These are phyloP conservation scores for Catharus fuscescens DNA, from an alignment of 2,113 vertebrate species.

Conservation along the genomic window DNA sequence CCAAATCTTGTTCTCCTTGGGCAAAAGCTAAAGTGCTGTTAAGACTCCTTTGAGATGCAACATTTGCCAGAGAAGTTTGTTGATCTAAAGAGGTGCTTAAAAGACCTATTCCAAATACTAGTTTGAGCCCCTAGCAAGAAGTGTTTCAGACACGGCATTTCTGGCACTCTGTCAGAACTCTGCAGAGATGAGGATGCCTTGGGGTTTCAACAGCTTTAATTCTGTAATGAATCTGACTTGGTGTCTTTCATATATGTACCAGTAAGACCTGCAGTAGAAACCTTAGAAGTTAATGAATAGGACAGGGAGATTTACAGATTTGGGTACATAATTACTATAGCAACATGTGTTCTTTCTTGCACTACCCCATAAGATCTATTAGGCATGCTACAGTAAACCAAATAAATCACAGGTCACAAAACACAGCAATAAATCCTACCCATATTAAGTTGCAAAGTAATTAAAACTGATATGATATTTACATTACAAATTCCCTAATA, in stretches of 20 bases:
- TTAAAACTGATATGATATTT: constrained; percentile 49
- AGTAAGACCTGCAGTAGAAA: constrained; percentile 3
- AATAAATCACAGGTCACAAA: constrained; percentile 58
- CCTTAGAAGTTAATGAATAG: constrained; percentile 44
- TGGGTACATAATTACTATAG: constrained; percentile 41
- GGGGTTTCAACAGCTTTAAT: constrained; percentile 14
- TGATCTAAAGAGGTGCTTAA: constrained; percentile 5
- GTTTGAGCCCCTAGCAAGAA: background rate
- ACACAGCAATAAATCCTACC: constrained; percentile 27
- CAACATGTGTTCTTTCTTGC: constrained; percentile 20
- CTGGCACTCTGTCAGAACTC: constrained; percentile 3
- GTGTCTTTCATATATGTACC: constrained; percentile 20
- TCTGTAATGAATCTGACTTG: constrained; percentile 20
- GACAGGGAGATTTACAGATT: constrained; percentile 36
- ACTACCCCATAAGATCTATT: constrained; percentile 29
- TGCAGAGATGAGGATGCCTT: background rate
- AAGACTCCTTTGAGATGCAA: background rate
- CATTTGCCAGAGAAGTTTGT: constrained; percentile 14
- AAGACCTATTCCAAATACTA: background rate
- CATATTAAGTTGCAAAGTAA: constrained; percentile 43
- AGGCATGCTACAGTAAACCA: constrained; percentile 41
- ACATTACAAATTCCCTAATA: constrained; percentile 41
- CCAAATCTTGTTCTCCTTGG: background rate
- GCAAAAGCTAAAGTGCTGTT: background rate
- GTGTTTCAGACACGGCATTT: background rate